Evolutionary conservation across 2,113 vertebrate species (phyloP).

Genomic region (Chiloscyllium plagiosum): DNA sequence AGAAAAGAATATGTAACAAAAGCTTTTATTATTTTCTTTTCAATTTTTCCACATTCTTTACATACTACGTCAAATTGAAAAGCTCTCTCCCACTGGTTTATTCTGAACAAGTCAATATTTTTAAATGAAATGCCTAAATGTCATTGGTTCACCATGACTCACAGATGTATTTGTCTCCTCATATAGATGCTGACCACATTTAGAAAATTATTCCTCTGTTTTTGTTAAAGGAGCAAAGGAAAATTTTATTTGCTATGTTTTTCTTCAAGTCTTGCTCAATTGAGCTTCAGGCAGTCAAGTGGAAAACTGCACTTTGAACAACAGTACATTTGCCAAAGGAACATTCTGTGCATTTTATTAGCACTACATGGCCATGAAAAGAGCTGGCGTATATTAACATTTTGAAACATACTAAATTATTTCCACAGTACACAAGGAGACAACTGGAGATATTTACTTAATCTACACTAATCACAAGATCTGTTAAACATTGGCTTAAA

Average conservation of each 20-base stretch:
- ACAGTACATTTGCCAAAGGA: not conserved
- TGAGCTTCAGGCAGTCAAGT: slow-evolving; percentile 8
- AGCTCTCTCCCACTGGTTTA: not conserved
- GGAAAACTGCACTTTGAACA: slow-evolving; percentile 3
- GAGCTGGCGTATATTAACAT: not conserved
- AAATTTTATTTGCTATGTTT: slow-evolving; percentile 10
- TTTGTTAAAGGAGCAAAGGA: not conserved
- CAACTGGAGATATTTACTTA: not conserved
- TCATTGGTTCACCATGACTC: not conserved
- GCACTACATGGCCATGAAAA: not conserved
- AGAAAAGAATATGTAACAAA: not conserved
- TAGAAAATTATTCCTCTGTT: not conserved
- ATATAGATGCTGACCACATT: not conserved
- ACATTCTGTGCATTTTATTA: slow-evolving; percentile 31
- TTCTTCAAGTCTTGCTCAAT: slow-evolving; percentile 16
- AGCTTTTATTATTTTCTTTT: not conserved
- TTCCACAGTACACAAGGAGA: not conserved
- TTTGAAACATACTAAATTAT: not conserved
- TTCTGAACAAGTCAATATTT: not conserved
- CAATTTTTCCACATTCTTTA: not conserved
- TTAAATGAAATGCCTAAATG: not conserved
- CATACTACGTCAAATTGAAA: too few relatives aligned
- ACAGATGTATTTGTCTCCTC: not conserved
- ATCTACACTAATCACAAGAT: not conserved
- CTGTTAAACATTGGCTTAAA: not conserved